phyloP scores from a whole-genome alignment of 1,140 invertebrate genomes.

The Triops longicaudatus region DNA sequence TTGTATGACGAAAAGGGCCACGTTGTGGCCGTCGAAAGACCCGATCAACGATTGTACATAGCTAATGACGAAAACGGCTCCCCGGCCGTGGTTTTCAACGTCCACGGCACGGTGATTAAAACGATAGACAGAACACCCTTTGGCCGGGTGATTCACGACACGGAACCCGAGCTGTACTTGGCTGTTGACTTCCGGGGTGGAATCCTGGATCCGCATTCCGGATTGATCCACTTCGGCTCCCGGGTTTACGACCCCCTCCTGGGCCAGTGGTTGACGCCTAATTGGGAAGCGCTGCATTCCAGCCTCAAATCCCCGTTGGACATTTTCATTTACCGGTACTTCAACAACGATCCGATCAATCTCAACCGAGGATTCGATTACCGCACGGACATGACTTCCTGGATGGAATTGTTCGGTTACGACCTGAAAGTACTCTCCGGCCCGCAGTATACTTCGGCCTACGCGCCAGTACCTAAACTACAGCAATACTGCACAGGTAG shows the following conservation, averaged over 20 bases:
- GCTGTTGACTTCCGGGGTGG: slow-evolving; percentile 90
- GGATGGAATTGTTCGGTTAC: slow-evolving; percentile 80
- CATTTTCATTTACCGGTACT: slow-evolving; percentile 83
- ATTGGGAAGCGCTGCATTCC: slow-evolving; percentile 75
- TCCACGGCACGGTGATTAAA: slow-evolving; percentile 80
- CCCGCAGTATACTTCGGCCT: slow-evolving; percentile 54
- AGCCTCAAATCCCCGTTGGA: slow-evolving; percentile 71
- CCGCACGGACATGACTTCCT: slow-evolving; percentile 57
- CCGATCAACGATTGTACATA: slow-evolving; percentile 70
- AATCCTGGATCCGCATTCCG: slow-evolving; percentile 64
- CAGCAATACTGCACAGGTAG: background rate
- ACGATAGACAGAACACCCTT: slow-evolving; percentile 84
- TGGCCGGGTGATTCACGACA: slow-evolving; percentile 77
- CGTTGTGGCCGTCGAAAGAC: slow-evolving; percentile 58
- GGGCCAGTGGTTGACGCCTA: slow-evolving; percentile 89
- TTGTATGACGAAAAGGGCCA: slow-evolving; percentile 78
- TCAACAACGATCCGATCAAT: slow-evolving; percentile 88
- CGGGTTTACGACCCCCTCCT: slow-evolving; percentile 84
- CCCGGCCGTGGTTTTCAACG: slow-evolving; percentile 80
- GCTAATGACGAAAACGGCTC: slow-evolving; percentile 87
- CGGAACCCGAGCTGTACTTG: slow-evolving; percentile 81
- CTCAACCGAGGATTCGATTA: slow-evolving; percentile 56
- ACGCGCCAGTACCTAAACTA: slow-evolving; percentile 30
- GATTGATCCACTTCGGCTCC: slow-evolving; percentile 71
- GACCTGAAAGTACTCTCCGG: slow-evolving; percentile 77